Evolutionary conservation across 2,888 invertebrate species (phyloP), one percentile per base, ranked within the genome.

Genomic region (Lamellibrachia satsuma): DNA sequence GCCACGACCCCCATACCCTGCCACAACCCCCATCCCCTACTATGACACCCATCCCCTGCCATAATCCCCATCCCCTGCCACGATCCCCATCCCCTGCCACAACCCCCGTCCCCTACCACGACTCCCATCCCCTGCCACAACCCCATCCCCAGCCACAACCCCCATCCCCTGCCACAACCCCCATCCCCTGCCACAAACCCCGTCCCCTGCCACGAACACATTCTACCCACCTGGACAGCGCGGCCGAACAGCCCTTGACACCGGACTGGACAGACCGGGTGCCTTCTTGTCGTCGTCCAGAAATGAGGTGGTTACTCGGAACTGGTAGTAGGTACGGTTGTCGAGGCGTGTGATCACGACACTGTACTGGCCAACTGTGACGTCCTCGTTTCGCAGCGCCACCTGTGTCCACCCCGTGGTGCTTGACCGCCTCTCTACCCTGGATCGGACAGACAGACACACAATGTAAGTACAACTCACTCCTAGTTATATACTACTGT

Each of bases 231-330:
- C 92, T 75, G 60, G 52, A 90, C 93, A 93, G 7, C 39, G 52
- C 7, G 93, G 92, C 51, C 4, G 90, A 51, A 51, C 92, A 27
- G 92, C 22, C 2, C 52, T 90, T 2, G 93, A 93, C 11, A 90
- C 90, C 8, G 93, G 94, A 27, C 94, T 93, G 0, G 94, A 93
- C 4, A 92, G 90, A 0, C 94, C 94, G 7, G 90, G n/a, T 57
- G 91, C 90, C 11, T 90, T 7, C 60, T 93, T 94, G 27, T 92
- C 93, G 55, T 92, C 92, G 52, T 94, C 93, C 90, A 90, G 15
- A 51, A 93, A 55, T 90, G 93, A 92, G 39, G 92, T 92, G 39
- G 91, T 91, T n/a, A 94, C 92, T 91, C 94, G 92, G 92, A 94
- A 94, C 90, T 92, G 52, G 91, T 92, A 93, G 57, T 27, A 90